Evolutionary conservation across 2,113 vertebrate species (phyloP), one percentile per base, ranked within the genome.

Genomic region (Gnathochromis pfefferi): DNA sequence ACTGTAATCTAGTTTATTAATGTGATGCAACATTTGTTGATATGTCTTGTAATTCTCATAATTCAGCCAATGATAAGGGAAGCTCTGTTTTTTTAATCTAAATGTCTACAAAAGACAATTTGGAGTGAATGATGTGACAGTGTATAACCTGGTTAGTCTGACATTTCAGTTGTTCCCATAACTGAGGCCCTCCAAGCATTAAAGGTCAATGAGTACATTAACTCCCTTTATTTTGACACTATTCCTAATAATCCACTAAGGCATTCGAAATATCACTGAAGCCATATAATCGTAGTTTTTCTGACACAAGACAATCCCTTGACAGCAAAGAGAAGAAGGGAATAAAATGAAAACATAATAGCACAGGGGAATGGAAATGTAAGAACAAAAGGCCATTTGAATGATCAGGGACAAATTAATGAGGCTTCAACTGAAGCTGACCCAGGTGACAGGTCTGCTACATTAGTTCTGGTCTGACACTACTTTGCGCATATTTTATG

Each of bases 151-250:
- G 23, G 58, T 38, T 47, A 42, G 23, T 70, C 2, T 88, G 88
- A 88, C 55, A 84, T 88, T 80, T 87, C n/a, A 53, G 60, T 3
- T 13, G 42, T 38, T 38, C 42, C 87, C 23, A 53, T 53, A 78
- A 75, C 90, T 19, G 73, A 51, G 45, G 17, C 73, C 45, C 7
- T 80, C 21, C 9, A 23, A 73, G 38, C 88, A 68, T 60, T 49
- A 40, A 38, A 89, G 75, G 89, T 82, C 78, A 85, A 91, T 89
- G 85, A 86, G 33, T 42, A 81, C 87, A 85, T 89, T 51, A 55
- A 54, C 81, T 84, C 42, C 79, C 33, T 80, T 87, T 78, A 45
- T 78, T 55, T 80, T 82, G 33, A 82, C 40, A 73, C 58, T 17
- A 31, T 45, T 55, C 70, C 35, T 58, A 87, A 45, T 58, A 82